Evolutionary conservation across 2,797 vertebrate genomes (phyloP), one percentile per base, ranked within the genome.

Genomic region (Perodicticus potto): DNA sequence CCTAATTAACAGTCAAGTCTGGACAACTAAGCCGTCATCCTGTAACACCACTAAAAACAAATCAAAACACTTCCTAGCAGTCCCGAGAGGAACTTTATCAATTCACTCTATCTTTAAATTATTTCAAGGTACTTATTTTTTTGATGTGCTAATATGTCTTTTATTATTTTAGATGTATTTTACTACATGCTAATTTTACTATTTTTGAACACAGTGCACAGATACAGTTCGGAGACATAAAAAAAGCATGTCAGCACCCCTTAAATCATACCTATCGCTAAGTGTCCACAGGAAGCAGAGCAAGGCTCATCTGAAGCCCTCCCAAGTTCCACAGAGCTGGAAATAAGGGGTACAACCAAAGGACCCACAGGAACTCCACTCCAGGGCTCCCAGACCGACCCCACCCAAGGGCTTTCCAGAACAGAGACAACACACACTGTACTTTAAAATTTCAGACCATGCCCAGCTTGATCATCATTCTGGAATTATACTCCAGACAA

Each of bases 151-250:
- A 88, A 37, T 40, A 87, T n/a, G n/a, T n/a, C n/a, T n/a, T n/a
- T n/a, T n/a, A n/a, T n/a, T n/a, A n/a, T n/a, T n/a, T n/a, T n/a
- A 78, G 88, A 81, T 76, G 5, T 45, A 91, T 32, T 74, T 93
- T 89, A 22, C 27, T 53, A 87, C 65, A 49, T 43, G 57, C 43
- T 83, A 23, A 40, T 17, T 84, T 78, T 43, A 87, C 34, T 92
- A 69, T 40, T 95, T 94, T 78, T 76, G 22, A 96, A 92, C n/a
- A 65, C 22, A 85, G 78, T 34, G 25, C 81, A 49, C 43, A 29
- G 78, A 34, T 22, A 43, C 34, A 29, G 29, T 61, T 27, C 49
- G 43, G 19, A 6, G 32, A 89, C 1, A 61, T 19, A 63, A 37
- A 73, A 61, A 49, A 59, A 12, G 20, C 19, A 40, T 80, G 49